Base-by-base conservation (phyloP, 37 sponge, comb jelly and placozoan species). In the Tethya wilhelma region DNA sequence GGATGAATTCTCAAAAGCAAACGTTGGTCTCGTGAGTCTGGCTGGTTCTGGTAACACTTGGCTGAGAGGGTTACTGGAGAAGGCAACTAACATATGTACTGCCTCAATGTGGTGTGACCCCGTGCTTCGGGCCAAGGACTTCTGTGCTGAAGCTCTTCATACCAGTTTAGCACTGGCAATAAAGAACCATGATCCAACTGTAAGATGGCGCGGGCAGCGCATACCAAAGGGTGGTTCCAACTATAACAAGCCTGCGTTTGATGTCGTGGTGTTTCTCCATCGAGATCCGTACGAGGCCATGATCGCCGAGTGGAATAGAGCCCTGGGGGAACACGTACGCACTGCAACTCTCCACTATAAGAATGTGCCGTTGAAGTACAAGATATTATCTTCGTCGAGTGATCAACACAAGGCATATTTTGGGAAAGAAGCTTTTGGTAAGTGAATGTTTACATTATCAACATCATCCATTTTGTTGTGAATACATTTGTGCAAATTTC, bases 21-120 rank as follows among this genome's bases (percentile, higher is more conserved):
- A 39, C 0, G 39, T 78, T 23, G 87, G 58, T 25, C 56, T 86
- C 1, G 74, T 69, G 42, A 79, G 80, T 56, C 68, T 79, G 1
- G 80, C 87, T 4, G 87, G 87, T 11, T 77, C 79, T 49, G 87
- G 87, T 19, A 86, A 86, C 46, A 86, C 87, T 6, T 86, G 87
- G 87, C 56, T 86, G 0, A 29, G 87, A 17, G 80, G 80, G 0
- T 67, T 87, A 33, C 66, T 87, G 32, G 69, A 87, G 65, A 37
- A 32, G 32, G 69, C 70, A 25, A 87, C 88, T 3, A 69, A 78
- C 17, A 44, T 81, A 7, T 87, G 76, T 32, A 87, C 88, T 38
- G 88, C 82, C 2, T 80, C 82, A 0, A 56, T 81, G 59, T 80
- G 73, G 60, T 87, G 88, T 75, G 82, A 87, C 53, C 40, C 59